Evolutionary conservation across 2,797 vertebrate species (phyloP).

Genomic region (Tragelaphus eurycerus): DNA sequence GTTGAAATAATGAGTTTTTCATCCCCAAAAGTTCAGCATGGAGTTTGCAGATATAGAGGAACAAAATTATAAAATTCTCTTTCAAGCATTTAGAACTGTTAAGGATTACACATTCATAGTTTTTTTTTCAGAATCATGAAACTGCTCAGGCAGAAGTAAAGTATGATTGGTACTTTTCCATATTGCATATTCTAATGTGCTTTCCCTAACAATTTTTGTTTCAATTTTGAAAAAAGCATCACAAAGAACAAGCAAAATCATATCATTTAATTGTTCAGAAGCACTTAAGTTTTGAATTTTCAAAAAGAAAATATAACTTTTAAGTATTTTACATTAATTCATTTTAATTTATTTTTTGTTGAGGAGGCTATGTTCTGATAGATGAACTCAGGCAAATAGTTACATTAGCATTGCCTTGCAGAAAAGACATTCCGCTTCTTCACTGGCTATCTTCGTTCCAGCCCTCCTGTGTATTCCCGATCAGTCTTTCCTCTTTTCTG

Average conservation of each 20-base stretch:
- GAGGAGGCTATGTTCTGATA: not conserved
- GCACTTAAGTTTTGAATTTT: not conserved
- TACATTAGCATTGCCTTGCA: not conserved
- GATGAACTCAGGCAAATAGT: not conserved
- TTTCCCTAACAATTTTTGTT: not conserved
- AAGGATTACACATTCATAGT: not conserved
- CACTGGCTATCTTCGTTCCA: not conserved
- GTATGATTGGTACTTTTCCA: not conserved
- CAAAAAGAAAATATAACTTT: not conserved
- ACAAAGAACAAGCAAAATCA: not conserved
- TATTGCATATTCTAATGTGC: not conserved
- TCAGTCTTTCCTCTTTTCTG: not conserved
- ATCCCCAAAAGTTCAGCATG: not conserved
- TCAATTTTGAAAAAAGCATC: not conserved
- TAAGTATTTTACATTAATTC: not conserved
- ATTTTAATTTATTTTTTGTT: not conserved
- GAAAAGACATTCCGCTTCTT: not conserved
- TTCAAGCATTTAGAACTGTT: not conserved
- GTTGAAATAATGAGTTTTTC: not conserved
- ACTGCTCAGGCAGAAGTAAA: not conserved
- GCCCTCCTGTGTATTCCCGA: not conserved
- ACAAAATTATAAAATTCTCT: not conserved
- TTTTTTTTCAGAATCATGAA: not conserved
- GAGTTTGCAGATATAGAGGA: not conserved
- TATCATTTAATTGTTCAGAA: not conserved